phyloP scores from a whole-genome alignment of 2,113 vertebrate genomes.

The Siniperca knerii region DNA sequence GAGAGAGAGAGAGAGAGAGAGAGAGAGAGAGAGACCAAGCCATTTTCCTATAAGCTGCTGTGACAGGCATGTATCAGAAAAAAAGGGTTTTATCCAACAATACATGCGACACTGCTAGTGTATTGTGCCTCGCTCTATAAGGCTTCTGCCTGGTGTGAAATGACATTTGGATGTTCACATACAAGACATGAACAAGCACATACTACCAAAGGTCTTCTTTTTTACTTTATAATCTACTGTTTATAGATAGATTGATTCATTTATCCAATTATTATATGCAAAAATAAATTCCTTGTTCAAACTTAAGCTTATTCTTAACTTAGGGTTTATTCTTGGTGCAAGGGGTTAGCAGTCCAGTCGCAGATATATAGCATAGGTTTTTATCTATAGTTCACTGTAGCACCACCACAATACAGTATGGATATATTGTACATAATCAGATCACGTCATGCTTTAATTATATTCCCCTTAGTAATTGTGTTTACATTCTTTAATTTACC shows the following conservation, averaged over 20 bases:
- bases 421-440: background rate
- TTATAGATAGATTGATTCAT: background rate
- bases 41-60: constrained; percentile 54
- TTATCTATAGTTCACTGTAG: background rate
- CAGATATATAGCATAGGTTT: background rate
- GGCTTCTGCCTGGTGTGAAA: constrained; percentile 4
- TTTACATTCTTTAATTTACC: background rate
- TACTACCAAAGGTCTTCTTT: background rate
- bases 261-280: background rate
- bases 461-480: background rate
- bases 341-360: background rate
- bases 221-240: background rate
- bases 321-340: background rate
- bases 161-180: background rate
- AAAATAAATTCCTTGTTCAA: background rate
- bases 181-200: background rate
- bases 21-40: constrained; percentile 1
- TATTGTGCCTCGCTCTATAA: background rate
- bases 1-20: background rate
- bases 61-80: constrained; percentile 44
- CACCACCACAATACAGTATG: background rate
- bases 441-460: background rate
- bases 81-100: constrained; percentile 21
- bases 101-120: constrained; percentile 22
- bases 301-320: background rate